These are phyloP conservation scores for Plecturocebus donacophilus DNA, from an alignment of 2,113 vertebrate genomes.

Conservation along the genomic window DNA sequence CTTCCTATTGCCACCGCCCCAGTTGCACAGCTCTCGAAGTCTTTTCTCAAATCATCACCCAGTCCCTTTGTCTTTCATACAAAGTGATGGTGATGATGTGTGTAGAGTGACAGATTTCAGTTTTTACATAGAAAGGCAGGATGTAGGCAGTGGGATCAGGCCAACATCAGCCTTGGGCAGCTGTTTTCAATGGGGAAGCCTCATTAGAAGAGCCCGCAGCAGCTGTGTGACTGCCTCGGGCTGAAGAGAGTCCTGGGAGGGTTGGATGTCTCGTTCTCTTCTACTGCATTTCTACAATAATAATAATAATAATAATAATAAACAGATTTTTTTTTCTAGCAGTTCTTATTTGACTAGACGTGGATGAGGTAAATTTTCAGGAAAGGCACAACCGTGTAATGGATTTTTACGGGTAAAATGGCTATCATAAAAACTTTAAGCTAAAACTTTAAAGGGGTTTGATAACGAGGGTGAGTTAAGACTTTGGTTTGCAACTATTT, in stretches of 20 bases:
- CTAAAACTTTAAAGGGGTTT: constrained; percentile 68
- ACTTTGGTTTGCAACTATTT: constrained; percentile 74
- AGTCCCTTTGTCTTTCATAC: neutral
- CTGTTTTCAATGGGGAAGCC: constrained; percentile 45
- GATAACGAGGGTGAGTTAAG: constrained; percentile 73
- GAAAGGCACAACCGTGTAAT: constrained; percentile 81
- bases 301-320: constrained; percentile 80
- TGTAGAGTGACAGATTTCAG: neutral
- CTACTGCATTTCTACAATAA: constrained; percentile 83
- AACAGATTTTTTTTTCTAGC: constrained; percentile 77
- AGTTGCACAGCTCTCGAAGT: neutral
- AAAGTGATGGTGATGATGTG: neutral
- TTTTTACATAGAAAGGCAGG: neutral
- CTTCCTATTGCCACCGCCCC: neutral
- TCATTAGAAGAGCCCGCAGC: constrained; percentile 33
- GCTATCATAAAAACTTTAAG: constrained; percentile 78
- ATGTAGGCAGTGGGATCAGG: neutral
- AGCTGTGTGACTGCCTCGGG: constrained; percentile 22
- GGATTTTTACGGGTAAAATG: constrained; percentile 82
- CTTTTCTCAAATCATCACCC: constrained; percentile 11
- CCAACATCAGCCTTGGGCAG: constrained; percentile 29
- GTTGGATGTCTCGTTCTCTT: constrained; percentile 56
- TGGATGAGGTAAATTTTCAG: constrained; percentile 74
- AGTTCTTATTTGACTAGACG: constrained; percentile 80
- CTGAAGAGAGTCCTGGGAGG: neutral